Evolutionary conservation across 2,888 invertebrate species (phyloP), one percentile per base, ranked within the genome.

Genomic region (Eumacrocentrus americanus): DNA sequence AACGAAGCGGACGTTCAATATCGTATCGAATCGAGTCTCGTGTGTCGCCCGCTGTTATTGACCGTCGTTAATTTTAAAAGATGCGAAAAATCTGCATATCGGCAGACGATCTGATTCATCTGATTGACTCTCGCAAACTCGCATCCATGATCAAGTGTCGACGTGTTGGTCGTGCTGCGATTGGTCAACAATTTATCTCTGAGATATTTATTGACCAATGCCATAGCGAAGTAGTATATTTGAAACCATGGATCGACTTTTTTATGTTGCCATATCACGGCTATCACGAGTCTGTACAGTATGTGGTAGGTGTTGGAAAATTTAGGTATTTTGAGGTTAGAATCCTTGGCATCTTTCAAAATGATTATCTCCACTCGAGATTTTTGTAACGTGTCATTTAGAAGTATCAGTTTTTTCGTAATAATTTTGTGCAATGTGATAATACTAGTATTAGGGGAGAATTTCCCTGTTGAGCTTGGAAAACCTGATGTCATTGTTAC

Each of bases 391-490:
- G 12, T 46, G 23, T 46, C 25, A 46, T 46, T 22, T 46, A 23
- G 2, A 23, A 46, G 14, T 46, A 46, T 23, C 22, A 46, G 18
- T 12, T 11, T 20, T 23, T 46, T 46, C 3, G n/a, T 25, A 23
- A 48, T 56, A 16, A 22, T 56, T 3, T 48, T 25, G 22, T 40
- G 29, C 25, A 37, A 38, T 48, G 22, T 14, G n/a, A 18, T 56
- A 40, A 38, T 16, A 37, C 16, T 40, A 23, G 25, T 48, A 38
- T 7, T 47, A 25, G 23, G 47, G 12, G 48, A 56, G 25, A 35
- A 56, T 37, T 37, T 38, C 5, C 56, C 56, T 6, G 38, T 56
- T n/a, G 56, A 48, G n/a, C 46, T 48, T 48, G 48, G 25, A n/a
- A 48, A 48, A 29, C 38, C 38, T n/a, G 56, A 25, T 22, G 4